phyloP scores from a whole-genome alignment of 2,113 vertebrate genomes.

The Rhadina sibilatrix region DNA sequence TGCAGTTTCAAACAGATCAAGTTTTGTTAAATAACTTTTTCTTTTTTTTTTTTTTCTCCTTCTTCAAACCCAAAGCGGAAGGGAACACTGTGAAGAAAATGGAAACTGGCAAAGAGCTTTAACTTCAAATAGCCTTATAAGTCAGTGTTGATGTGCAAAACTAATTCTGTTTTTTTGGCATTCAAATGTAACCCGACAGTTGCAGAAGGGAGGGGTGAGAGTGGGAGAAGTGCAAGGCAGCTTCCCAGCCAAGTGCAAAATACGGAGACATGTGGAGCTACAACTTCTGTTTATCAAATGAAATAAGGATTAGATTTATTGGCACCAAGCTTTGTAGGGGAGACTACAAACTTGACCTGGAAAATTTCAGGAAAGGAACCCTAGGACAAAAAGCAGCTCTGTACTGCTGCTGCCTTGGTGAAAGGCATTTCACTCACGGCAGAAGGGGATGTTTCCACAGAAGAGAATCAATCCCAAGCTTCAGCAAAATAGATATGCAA shows the following conservation, averaged over 20 bases:
- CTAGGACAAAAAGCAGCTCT: background rate
- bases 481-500: constrained; percentile 12
- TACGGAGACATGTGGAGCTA: accelerated
- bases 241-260: background rate
- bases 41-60: background rate
- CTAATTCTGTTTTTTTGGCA: background rate
- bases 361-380: background rate
- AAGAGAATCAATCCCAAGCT: background rate
- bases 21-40: constrained; percentile 69
- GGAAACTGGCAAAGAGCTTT: constrained; percentile 64
- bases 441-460: background rate
- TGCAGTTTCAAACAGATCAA: constrained; percentile 78
- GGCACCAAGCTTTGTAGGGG: background rate
- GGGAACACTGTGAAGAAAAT: constrained; percentile 68
- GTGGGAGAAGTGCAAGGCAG: background rate
- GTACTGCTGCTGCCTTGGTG: background rate
- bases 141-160: constrained; percentile 4
- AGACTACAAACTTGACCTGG: background rate
- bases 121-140: constrained; percentile 56
- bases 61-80: constrained; percentile 58
- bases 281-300: background rate
- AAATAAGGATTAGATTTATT: background rate
- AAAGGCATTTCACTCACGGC: background rate
- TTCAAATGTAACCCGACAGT: constrained; percentile 23
- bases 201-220: background rate